phyloP scores from a whole-genome alignment of 1,140 invertebrate genomes.

The Dendrolimus punctatus region DNA sequence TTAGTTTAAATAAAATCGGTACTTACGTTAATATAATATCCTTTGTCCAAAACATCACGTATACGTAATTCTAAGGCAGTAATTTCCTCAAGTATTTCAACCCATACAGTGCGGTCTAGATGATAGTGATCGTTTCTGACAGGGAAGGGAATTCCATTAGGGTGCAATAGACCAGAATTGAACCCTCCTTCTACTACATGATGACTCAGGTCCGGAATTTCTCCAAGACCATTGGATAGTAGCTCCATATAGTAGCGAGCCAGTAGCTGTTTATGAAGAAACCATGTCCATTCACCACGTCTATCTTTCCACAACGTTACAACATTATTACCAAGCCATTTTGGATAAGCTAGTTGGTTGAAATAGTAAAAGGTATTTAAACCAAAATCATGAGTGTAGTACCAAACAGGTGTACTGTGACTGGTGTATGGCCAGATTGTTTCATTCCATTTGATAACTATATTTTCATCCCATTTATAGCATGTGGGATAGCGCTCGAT shows the following conservation, averaged over 20 bases:
- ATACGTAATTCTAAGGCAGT: conserved; percentile 75
- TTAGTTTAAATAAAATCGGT: neutral
- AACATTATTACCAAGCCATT: conserved; percentile 72
- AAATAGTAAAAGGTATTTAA: conserved; percentile 82
- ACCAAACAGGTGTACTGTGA: conserved; percentile 73
- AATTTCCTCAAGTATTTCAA: conserved; percentile 63
- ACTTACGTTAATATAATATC: conserved; percentile 69
- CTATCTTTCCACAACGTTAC: conserved; percentile 66
- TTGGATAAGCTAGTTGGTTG: conserved; percentile 75
- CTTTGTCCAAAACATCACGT: conserved; percentile 75
- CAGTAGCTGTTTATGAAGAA: conserved; percentile 75
- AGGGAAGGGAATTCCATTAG: conserved; percentile 78
- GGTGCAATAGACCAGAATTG: conserved; percentile 75
- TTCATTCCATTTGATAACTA: conserved; percentile 71
- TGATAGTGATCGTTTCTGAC: conserved; percentile 68
- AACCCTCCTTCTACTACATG: conserved; percentile 76
- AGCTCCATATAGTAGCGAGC: conserved; percentile 80
- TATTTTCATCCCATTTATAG: conserved; percentile 43
- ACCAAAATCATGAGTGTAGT: conserved; percentile 83
- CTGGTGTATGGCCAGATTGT: conserved; percentile 70
- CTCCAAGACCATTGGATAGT: conserved; percentile 75
- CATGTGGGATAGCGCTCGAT: conserved; percentile 43
- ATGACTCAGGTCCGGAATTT: conserved; percentile 74
- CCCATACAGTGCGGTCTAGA: conserved; percentile 33
- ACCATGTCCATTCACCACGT: conserved; percentile 78